Evolutionary conservation across 2,888 invertebrate species (phyloP).

Genomic region (Drosophila anomelani): DNA sequence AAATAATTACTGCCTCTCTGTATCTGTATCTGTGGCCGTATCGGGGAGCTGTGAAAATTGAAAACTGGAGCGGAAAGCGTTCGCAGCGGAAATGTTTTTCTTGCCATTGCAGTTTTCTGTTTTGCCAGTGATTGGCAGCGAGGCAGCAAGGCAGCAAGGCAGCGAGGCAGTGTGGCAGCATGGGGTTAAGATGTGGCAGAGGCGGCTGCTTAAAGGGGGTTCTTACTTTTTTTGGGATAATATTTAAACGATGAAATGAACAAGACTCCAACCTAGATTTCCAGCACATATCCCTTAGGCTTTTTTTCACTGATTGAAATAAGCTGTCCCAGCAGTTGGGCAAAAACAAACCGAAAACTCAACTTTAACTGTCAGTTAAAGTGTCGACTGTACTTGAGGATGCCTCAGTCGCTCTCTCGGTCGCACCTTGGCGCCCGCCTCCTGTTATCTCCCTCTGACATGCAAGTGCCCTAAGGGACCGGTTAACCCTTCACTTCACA

Average conservation of each 20-base stretch:
- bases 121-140: slow-evolving; percentile 60
- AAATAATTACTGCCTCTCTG: slow-evolving; percentile 78
- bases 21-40: slow-evolving; percentile 43
- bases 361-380: slow-evolving; percentile 69
- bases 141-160: slow-evolving; percentile 35
- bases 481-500: slow-evolving; percentile 65
- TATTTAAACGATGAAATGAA: background rate
- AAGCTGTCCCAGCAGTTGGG: slow-evolving; percentile 12
- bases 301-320: background rate
- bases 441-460: slow-evolving; percentile 6
- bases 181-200: slow-evolving; percentile 16
- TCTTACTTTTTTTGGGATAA: background rate
- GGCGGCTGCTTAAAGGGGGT: background rate
- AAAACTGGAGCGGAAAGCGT: slow-evolving; percentile 76
- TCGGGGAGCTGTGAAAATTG: slow-evolving; percentile 66
- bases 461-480: slow-evolving; percentile 58
- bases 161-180: slow-evolving; percentile 50
- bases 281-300: background rate
- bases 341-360: slow-evolving; percentile 28
- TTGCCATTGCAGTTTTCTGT: slow-evolving; percentile 31
- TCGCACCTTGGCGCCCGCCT: slow-evolving; percentile 17
- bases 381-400: slow-evolving; percentile 72
- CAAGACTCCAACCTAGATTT: background rate
- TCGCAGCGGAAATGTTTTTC: slow-evolving; percentile 73
- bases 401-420: slow-evolving; percentile 31